A percentile compares a stretch with the other conserved stretches of the same genome.
Conservation (phyloP, 1,140 invertebrate genomes). For the Ceratina australensis region DNA sequence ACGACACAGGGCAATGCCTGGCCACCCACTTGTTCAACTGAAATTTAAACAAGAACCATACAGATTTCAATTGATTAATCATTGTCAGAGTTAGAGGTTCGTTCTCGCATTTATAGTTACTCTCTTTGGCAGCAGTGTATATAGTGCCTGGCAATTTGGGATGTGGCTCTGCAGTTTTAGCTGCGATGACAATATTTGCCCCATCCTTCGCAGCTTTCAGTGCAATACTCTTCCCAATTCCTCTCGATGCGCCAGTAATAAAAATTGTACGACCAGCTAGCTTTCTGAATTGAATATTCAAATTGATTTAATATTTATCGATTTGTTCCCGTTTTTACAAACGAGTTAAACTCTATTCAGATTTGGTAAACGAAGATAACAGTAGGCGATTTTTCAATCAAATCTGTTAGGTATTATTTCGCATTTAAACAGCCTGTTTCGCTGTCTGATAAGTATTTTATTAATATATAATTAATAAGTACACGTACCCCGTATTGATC, state of each 20-base stretch:
- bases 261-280: slow-evolving; percentile 95
- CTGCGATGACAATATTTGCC: slow-evolving; percentile 96
- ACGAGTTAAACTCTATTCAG: neutral
- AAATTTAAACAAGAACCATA: neutral
- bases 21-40: slow-evolving; percentile 95
- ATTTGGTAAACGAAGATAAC: neutral
- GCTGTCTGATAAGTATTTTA: neutral
- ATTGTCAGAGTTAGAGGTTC: neutral
- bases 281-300: slow-evolving; percentile 80
- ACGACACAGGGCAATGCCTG: slow-evolving; percentile 95
- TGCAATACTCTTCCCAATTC: slow-evolving; percentile 98
- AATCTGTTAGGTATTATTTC: neutral
- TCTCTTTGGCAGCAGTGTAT: slow-evolving; percentile 97
- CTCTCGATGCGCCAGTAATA: slow-evolving; percentile 98
- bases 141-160: slow-evolving; percentile 99
- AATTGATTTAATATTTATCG: neutral
- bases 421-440: neutral
- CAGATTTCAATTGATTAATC: neutral
- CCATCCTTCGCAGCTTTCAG: slow-evolving; percentile 96
- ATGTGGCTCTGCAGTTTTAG: slow-evolving; percentile 97
- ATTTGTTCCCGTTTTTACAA: neutral
- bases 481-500: slow-evolving; percentile 62
- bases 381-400: neutral
- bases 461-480: neutral
- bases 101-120: slow-evolving; percentile 79